phyloP scores from a whole-genome alignment of 2,113 vertebrate genomes.

The Talpa occidentalis region DNA sequence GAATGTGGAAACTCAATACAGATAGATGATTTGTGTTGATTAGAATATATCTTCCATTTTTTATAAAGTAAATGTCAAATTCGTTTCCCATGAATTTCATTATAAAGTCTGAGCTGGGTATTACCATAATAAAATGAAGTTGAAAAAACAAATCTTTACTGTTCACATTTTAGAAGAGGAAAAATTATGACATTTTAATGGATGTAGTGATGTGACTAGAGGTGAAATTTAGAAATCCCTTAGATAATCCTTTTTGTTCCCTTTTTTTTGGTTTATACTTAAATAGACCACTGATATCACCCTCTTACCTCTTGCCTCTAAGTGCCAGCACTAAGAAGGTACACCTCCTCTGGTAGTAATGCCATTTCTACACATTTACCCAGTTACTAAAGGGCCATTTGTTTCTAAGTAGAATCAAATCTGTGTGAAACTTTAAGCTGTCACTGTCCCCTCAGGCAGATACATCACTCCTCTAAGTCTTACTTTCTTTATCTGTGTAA shows the following conservation, averaged over 20 bases:
- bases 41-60: background rate
- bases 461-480: background rate
- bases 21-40: background rate
- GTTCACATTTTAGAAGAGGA: conserved; percentile 19
- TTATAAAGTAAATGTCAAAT: background rate
- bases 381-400: background rate
- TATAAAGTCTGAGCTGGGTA: background rate
- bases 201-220: background rate
- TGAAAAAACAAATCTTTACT: background rate
- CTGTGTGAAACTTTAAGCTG: background rate
- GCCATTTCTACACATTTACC: background rate
- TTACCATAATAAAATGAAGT: conserved; percentile 19
- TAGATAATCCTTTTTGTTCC: background rate
- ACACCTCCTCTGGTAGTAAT: background rate
- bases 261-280: background rate
- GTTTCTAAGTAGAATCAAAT: background rate
- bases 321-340: too few relatives aligned
- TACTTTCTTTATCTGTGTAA: background rate
- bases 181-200: conserved; percentile 25
- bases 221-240: background rate
- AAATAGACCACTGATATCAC: background rate
- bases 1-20: background rate
- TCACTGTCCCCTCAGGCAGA: background rate
- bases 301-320: background rate
- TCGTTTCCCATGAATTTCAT: conserved; percentile 7